Evolutionary conservation across 2,888 invertebrate species (phyloP).

Genomic region (Epirrhoe alternata): DNA sequence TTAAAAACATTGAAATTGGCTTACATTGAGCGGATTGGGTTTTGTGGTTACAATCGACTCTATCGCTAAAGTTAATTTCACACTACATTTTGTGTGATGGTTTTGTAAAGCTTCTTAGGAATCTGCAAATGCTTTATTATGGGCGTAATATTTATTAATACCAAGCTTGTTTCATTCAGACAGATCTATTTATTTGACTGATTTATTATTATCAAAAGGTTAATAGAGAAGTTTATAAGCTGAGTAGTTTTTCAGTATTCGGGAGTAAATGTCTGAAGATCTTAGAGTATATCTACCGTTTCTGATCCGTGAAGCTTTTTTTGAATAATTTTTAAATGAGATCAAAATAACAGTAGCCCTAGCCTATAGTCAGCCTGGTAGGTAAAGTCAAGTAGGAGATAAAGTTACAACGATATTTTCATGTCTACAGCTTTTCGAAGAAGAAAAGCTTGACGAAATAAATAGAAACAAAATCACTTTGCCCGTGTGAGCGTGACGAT

Average conservation of each 20-base stretch:
- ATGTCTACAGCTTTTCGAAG: background rate
- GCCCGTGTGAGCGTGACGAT: slow-evolving; percentile 55
- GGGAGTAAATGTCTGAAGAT: no score
- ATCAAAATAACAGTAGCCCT: no score
- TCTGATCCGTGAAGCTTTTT: no score
- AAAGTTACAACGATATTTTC: background rate
- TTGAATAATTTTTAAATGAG: no score
- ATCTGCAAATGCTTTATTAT: background rate
- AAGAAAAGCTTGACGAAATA: slow-evolving; percentile 42
- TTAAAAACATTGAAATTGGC: slow-evolving; percentile 36
- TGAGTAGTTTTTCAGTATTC: no score
- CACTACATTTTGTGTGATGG: slow-evolving; percentile 67
- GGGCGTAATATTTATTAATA: background rate
- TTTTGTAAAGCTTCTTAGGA: slow-evolving; percentile 30
- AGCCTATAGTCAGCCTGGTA: no score
- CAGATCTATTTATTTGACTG: no score
- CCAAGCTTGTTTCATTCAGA: background rate
- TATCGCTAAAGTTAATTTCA: slow-evolving; percentile 73
- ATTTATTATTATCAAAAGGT: no score
- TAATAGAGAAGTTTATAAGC: no score
- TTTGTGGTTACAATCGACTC: slow-evolving; percentile 79
- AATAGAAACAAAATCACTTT: slow-evolving; percentile 49
- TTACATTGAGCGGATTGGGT: slow-evolving; percentile 63
- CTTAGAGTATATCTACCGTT: no score
- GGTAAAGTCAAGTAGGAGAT: background rate